A percentile compares a stretch with the other conserved stretches of the same genome.
These are phyloP conservation scores for Xestia c-nigrum DNA, from an alignment of 2,888 invertebrate species.

Conservation along the genomic window DNA sequence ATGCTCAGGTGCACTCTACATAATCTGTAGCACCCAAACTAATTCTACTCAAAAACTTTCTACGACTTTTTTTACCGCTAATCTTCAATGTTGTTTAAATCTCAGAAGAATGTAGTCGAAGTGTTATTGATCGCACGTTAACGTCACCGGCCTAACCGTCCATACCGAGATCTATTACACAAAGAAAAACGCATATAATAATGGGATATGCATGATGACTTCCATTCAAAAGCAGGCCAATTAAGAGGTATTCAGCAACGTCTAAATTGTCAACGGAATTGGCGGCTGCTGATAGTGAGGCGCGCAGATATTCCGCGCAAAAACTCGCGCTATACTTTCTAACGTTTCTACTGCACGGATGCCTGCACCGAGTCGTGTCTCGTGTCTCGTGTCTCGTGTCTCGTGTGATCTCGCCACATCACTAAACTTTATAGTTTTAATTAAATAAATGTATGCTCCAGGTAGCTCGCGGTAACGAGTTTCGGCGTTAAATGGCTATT, in stretches of 20 bases:
- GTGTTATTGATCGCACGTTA: conserved; percentile 18
- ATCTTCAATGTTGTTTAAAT: conserved; percentile 30
- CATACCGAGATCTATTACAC: conserved; percentile 52
- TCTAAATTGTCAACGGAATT: conserved; percentile 68
- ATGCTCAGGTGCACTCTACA: conserved; percentile 53
- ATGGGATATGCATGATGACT: conserved; percentile 47
- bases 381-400: conserved; percentile 50
- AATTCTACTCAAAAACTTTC: conserved; percentile 29
- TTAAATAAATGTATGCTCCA: conserved; percentile 63
- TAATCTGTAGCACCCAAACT: conserved; percentile 18
- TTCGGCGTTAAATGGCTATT: conserved; percentile 9
- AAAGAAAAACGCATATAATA: conserved; percentile 50
- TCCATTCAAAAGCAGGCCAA: conserved; percentile 55
- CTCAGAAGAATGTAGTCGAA: not conserved
- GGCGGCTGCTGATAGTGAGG: conserved; percentile 55
- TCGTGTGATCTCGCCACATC: conserved; percentile 64
- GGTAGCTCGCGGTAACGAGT: conserved; percentile 38
- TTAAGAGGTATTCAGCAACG: conserved; percentile 62
- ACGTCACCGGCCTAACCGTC: conserved; percentile 31
- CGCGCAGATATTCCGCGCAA: conserved; percentile 77
- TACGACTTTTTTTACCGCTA: not conserved
- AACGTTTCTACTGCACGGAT: conserved; percentile 86
- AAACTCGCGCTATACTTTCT: conserved; percentile 81
- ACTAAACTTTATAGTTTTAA: conserved; percentile 66
- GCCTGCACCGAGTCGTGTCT: conserved; percentile 73